These are phyloP conservation scores for Pelecanus crispus DNA, from an alignment of 2,113 vertebrate genomes.

Conservation along the genomic window DNA sequence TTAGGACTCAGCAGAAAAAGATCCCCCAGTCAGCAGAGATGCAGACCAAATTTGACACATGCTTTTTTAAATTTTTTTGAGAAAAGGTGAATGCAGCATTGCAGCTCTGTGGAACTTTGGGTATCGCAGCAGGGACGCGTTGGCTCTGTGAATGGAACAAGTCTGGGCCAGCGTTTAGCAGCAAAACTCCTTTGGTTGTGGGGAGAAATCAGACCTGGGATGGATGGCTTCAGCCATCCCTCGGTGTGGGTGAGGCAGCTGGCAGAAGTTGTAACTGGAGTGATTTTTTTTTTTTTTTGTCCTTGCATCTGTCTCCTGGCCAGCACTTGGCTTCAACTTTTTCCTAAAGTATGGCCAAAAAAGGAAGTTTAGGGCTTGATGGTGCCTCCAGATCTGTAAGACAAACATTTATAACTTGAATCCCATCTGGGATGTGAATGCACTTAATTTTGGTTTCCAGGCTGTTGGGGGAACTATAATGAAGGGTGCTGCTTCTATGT, in stretches of 20 bases:
- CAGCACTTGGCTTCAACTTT: background rate
- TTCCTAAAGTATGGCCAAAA: background rate
- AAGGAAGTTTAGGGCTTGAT: background rate
- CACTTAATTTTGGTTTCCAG: background rate
- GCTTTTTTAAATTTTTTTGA: background rate
- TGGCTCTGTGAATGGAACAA: background rate
- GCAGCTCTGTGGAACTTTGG: background rate
- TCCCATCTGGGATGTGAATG: background rate
- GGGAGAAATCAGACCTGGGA: background rate
- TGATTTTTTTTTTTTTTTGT: background rate
- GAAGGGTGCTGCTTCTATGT: fast-evolving
- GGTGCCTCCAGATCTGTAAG: background rate
- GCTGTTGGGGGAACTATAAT: background rate
- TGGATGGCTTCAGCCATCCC: background rate
- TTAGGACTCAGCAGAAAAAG: background rate
- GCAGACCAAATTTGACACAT: background rate
- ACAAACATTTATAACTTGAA: background rate
- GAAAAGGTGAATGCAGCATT: background rate
- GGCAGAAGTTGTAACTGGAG: background rate
- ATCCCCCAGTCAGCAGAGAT: background rate
- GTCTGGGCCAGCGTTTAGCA: background rate
- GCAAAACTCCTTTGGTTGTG: background rate
- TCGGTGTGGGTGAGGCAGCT: fast-evolving
- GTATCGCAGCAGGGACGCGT: background rate
- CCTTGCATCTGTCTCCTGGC: background rate